These are phyloP conservation scores for Colinus virginianus DNA, from an alignment of 2,113 vertebrate genomes.

Conservation along the genomic window DNA sequence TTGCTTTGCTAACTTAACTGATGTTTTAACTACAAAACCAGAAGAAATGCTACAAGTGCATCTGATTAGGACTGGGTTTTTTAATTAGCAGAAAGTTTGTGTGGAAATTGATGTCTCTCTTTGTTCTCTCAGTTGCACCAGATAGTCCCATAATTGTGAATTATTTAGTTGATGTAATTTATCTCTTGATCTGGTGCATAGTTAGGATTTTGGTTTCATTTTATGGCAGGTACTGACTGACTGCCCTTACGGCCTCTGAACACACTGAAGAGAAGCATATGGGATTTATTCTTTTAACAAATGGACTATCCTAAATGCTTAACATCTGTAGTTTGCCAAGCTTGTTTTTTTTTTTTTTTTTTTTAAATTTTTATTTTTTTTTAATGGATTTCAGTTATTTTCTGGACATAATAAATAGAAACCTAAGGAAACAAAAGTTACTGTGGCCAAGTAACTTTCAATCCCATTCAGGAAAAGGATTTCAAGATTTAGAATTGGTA, in stretches of 20 bases:
- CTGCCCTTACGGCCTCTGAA: background rate
- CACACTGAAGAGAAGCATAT: background rate
- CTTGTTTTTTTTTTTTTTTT: background rate
- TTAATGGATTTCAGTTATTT: background rate
- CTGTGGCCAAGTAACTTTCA: background rate
- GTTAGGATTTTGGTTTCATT: background rate
- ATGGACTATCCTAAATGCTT: background rate
- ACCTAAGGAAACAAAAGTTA: background rate
- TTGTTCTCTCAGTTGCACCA: background rate
- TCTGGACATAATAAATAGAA: background rate
- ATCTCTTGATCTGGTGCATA: background rate
- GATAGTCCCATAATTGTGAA: background rate
- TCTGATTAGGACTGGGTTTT: background rate
- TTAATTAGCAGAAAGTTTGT: background rate
- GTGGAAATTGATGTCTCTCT: slow-evolving; percentile 9
- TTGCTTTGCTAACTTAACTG: background rate
- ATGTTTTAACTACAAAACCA: background rate
- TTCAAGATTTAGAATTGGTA: background rate
- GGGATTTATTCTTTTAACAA: background rate
- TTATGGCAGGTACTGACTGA: background rate
- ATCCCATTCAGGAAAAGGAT: background rate
- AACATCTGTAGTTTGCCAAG: background rate
- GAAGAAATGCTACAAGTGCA: background rate
- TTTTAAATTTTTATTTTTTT: too few species aligned
- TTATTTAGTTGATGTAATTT: background rate